Base-by-base conservation (phyloP, 2,113 vertebrate species). In the Anseranas semipalmata region DNA sequence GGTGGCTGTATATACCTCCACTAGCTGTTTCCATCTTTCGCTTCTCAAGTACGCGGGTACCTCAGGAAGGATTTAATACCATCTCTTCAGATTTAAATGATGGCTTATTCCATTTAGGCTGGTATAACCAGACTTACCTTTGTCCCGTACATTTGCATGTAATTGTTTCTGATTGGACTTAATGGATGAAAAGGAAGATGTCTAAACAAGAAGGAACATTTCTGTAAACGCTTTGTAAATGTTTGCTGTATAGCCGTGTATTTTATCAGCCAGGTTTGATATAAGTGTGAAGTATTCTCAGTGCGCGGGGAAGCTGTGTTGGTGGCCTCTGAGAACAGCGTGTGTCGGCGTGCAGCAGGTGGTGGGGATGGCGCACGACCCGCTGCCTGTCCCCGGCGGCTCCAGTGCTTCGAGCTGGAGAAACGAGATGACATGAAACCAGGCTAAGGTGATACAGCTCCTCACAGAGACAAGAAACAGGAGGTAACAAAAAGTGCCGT, bases 201-300 rank as follows among this genome's bases (percentile, higher is more conserved):
- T 39, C 19, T 6, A 25, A 45, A 12, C 15, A 39, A n/a, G 37
- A 33, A 20, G 56, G 53, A 90, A 52, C 3, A 7, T 1, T 58
- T 48, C 35, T 21, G 7, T 27, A 10, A 87, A 48, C 8, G 10
- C 24, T 53, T 60, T 68, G 32, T 35, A 14, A 82, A 35, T 4
- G 27, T 46, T 91, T 80, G 33, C 28, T 65, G 4, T 59, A 43
- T 79, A 72, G 11, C 32, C 20, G 2, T 6, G 22, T 12, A 12
- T 27, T 7, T 21, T 8, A 27, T 4, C 30, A 33, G 2, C 2
- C 7, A 10, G 1, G 0, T 66, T 79, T 84, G 30, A 41, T 11
- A 6, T 1, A 16, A 45, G 18, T 41, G 18, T 0, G 11, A 74
- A 32, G 28, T 46, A 15, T 7, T 10, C 32, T 41, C 0, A 2